These are phyloP conservation scores for Trichopria drosophilae DNA, from an alignment of 2,888 invertebrate species.

Conservation along the genomic window DNA sequence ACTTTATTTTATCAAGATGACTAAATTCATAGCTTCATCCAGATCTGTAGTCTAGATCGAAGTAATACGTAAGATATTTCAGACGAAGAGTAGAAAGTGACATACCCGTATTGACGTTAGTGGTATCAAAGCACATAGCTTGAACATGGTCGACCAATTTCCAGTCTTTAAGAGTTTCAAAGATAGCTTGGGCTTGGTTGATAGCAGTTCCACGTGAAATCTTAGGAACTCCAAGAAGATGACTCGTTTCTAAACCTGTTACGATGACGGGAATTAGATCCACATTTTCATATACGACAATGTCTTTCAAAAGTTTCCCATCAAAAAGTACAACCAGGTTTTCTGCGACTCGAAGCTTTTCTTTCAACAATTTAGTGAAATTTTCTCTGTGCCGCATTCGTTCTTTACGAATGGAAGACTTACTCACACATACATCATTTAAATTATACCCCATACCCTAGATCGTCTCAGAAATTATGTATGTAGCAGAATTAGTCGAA, in stretches of 20 bases:
- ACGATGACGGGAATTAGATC: no score
- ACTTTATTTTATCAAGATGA: no score
- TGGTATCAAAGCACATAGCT: conserved; percentile 38
- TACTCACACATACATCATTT: not conserved
- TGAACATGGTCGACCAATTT: conserved; percentile 30
- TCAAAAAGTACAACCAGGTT: conserved; percentile 34
- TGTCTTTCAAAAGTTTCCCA: conserved; percentile 32
- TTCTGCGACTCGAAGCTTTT: not conserved
- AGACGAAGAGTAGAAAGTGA: no score
- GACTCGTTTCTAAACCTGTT: conserved; percentile 23
- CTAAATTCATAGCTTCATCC: no score
- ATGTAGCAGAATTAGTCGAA: not conserved
- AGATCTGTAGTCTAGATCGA: no score
- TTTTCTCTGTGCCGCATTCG: not conserved
- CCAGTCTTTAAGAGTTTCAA: conserved; percentile 29
- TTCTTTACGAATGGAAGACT: not conserved
- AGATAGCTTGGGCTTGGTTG: conserved; percentile 22
- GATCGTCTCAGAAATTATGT: not conserved
- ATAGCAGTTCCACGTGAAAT: conserved; percentile 21
- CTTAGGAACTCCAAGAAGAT: conserved; percentile 33
- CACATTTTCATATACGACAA: conserved; percentile 16
- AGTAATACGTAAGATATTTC: no score
- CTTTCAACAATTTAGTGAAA: not conserved
- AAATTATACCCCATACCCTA: not conserved
- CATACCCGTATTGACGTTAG: conserved; percentile 37